phyloP scores from a whole-genome alignment of 2,113 vertebrate genomes.

The Labrus mixtus region DNA sequence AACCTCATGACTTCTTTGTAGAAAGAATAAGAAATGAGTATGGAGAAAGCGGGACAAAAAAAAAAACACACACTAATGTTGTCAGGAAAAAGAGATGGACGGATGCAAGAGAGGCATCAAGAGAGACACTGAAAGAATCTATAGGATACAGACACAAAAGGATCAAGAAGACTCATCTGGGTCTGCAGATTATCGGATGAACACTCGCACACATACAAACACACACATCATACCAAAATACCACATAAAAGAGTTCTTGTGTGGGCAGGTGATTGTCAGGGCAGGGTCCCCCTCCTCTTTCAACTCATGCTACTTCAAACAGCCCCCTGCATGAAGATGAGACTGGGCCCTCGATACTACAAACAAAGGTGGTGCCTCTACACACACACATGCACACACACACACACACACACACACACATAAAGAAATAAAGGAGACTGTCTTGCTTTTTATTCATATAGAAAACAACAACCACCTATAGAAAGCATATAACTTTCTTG shows the following conservation, averaged over 20 bases:
- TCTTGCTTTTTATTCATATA: not conserved
- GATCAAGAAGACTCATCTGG: conserved; percentile 30
- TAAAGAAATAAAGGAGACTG: conserved; percentile 14
- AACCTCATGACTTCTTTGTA: conserved; percentile 51
- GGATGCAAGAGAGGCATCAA: not conserved
- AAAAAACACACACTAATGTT: not conserved
- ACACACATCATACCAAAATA: conserved; percentile 45
- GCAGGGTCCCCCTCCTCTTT: conserved; percentile 75
- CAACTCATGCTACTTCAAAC: conserved; percentile 81
- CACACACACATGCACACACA: conserved; percentile 13
- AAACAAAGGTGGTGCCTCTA: conserved; percentile 77
- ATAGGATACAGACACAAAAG: conserved; percentile 28
- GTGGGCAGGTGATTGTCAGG: conserved; percentile 74
- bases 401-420: conserved; percentile 31
- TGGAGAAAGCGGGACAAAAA: conserved; percentile 17
- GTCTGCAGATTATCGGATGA: conserved; percentile 41
- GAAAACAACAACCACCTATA: not conserved
- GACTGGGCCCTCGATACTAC: conserved; percentile 69
- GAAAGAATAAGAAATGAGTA: conserved; percentile 6
- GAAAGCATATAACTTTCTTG: not conserved
- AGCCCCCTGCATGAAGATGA: conserved; percentile 71
- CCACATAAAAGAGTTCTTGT: conserved; percentile 81
- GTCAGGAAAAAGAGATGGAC: not conserved
- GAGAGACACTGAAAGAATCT: conserved; percentile 6
- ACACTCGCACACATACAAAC: conserved; percentile 22